Evolutionary conservation across 2,113 vertebrate species (phyloP), one percentile per base, ranked within the genome.

Genomic region (Guaruba guarouba): DNA sequence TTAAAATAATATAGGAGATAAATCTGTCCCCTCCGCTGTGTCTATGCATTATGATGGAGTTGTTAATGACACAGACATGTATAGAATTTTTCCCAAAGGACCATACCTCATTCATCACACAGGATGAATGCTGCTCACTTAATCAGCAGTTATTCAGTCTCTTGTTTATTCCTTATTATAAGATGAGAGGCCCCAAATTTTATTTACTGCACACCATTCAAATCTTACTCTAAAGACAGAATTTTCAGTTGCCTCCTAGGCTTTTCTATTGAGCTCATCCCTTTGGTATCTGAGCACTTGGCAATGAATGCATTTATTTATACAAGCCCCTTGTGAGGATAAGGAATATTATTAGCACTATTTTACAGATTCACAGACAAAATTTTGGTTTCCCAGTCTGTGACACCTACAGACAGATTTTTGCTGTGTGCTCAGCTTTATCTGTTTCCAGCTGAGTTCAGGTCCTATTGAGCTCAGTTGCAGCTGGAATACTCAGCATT

Each of bases 121-220:
- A 92, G 73, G 80, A 89, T 10, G 33, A 66, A 89, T 85, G 78
- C 44, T 89, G 31, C 70, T 94, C 69, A 39, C 39, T 95, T 96
- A 86, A 95, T 96, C 90, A 96, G 74, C 91, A 92, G 88, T 90
- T 94, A 94, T 96, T 96, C 79, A 64, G 43, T 37, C 77, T 89
- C 57, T 77, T 92, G 57, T 95, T 96, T 95, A 92, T 66, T 94
- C 86, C 84, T 41, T 61, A 82, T 88, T 88, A 79, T 78, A 71
- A 91, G 82, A 85, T 18, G 70, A 87, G 90, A 91, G 44, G 57
- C 77, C 67, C 49, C 67, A 51, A 87, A 24, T 74, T 49, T 95
- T 95, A 73, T 94, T 92, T 96, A 78, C 93, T 70, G 70, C 75
- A 85, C 46, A 24, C 57, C 91, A 46, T 90, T 95, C 82, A 93